Evolutionary conservation across 64 coral and sea anemone genomes (phyloP).

Genomic region (Stichodactyla helianthus): DNA sequence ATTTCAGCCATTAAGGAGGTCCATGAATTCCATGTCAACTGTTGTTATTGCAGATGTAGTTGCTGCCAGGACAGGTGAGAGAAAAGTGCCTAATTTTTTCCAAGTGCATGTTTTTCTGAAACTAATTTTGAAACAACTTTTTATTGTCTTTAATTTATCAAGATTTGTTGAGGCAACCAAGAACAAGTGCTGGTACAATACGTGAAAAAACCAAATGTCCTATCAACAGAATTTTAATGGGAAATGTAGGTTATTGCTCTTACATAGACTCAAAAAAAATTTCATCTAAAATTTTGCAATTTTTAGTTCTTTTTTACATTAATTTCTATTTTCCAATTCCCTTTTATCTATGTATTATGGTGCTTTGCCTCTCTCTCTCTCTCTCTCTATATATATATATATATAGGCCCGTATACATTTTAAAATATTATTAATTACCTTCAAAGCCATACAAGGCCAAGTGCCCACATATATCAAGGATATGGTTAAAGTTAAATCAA

Average conservation of each 20-base stretch:
- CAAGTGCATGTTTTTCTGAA: too few relatives aligned
- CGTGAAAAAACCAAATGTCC: slow-evolving; percentile 84
- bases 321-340: too few relatives aligned
- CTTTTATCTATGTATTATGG: too few relatives aligned
- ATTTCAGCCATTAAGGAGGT: slow-evolving; percentile 68
- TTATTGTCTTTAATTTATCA: background rate
- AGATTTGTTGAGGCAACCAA: slow-evolving; percentile 82
- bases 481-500: too few relatives aligned
- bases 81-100: background rate
- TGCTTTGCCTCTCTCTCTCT: too few relatives aligned
- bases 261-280: background rate
- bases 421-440: too few relatives aligned
- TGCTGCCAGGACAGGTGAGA: slow-evolving; percentile 76
- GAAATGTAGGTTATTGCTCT: slow-evolving; percentile 51
- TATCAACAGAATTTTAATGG: slow-evolving; percentile 94
- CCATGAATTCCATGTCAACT: slow-evolving; percentile 52
- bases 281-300: too few relatives aligned
- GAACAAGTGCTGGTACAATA: slow-evolving; percentile 74
- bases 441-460: too few relatives aligned
- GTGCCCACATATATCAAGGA: too few relatives aligned
- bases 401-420: too few relatives aligned
- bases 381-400: too few relatives aligned
- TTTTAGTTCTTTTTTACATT: too few relatives aligned
- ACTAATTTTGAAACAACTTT: background rate
- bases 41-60: slow-evolving; percentile 78